Percentiles rank a stretch among this genome's conserved stretches.
Evolutionary conservation across 2,888 invertebrate genomes (phyloP).

Genomic region (Leucania comma): DNA sequence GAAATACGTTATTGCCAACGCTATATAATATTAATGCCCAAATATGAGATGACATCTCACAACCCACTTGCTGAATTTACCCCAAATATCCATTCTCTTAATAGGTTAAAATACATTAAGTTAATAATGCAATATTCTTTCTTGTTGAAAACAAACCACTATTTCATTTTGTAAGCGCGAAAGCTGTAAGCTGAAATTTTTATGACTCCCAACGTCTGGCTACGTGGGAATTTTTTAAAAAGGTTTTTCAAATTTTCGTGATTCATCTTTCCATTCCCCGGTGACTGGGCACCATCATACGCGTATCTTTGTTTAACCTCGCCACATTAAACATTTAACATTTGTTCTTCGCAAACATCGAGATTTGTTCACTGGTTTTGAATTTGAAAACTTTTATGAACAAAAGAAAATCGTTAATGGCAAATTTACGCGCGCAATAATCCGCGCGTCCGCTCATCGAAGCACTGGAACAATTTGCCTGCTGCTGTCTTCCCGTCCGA

Average conservation of each 20-base stretch:
- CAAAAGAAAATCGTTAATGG: constrained; percentile 38
- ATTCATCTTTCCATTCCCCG: constrained; percentile 75
- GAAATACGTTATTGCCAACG: constrained; percentile 37
- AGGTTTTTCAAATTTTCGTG: constrained; percentile 80
- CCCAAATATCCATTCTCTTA: constrained; percentile 65
- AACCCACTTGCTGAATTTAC: constrained; percentile 39
- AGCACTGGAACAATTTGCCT: too few relatives aligned
- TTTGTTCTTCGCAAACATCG: constrained; percentile 75
- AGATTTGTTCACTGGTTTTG: constrained; percentile 66
- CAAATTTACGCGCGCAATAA: constrained; percentile 24
- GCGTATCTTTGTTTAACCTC: constrained; percentile 78
- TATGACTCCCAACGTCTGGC: constrained; percentile 79
- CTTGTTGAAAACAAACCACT: constrained; percentile 76
- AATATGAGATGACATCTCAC: constrained; percentile 40
- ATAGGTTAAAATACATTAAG: constrained; percentile 71
- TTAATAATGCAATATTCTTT: constrained; percentile 70
- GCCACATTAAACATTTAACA: constrained; percentile 76
- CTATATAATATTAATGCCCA: constrained; percentile 47
- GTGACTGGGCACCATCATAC: constrained; percentile 69
- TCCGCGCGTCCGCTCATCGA: too few relatives aligned
- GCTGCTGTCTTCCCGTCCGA: too few relatives aligned
- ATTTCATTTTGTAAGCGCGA: constrained; percentile 81
- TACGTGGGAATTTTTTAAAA: constrained; percentile 79
- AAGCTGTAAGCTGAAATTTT: constrained; percentile 82
- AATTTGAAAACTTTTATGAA: constrained; percentile 20